Evolutionary conservation across 2,113 vertebrate genomes (phyloP), one percentile per base, ranked within the genome.

Genomic region (Elaphurus davidianus): DNA sequence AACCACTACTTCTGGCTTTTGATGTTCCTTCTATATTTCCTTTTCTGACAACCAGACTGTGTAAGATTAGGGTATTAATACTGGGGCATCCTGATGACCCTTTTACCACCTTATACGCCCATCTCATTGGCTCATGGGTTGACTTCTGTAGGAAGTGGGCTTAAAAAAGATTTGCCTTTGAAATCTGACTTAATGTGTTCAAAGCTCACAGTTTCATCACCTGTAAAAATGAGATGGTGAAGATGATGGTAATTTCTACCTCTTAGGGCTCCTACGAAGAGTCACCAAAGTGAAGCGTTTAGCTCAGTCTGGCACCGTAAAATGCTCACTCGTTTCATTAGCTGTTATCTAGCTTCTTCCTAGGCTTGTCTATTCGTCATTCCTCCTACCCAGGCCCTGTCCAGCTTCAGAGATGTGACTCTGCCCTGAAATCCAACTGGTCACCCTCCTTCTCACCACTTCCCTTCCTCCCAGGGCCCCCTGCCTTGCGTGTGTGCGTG

Each of bases 11-110:
- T n/a, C 28, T 16, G 23, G 15, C 17, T 82, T 82, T 15, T 12
- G 0, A 5, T 11, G 6, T 2, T 2, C 30, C 7, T 21, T 74
- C 45, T 64, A 1, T 0, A 59, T 62, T 71, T 52, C 25, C 28
- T 84, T 88, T 88, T 28, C 47, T 83, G 54, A 33, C 9, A 86
- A 45, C 1, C 57, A 45, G 43, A 36, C 30, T 62, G 21, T 12
- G 0, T n/a, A 90, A 71, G 19, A n/a, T 5, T 17, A 16, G 5
- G 19, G 15, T 9, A 4, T 2, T 40, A 40, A 40, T 36, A 47
- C 5, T 16, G 4, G 21, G 25, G n/a, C 52, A 50, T 43, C 28
- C n/a, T 8, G 13, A 28, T 7, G n/a, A 45, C 25, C 30, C 5
- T 30, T 1, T 57, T 23, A 11, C 15, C 57, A 83, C 33, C 15